Evolutionary conservation across 2,797 vertebrate species (phyloP).

Genomic region (Melanotaenia trifasciata): DNA sequence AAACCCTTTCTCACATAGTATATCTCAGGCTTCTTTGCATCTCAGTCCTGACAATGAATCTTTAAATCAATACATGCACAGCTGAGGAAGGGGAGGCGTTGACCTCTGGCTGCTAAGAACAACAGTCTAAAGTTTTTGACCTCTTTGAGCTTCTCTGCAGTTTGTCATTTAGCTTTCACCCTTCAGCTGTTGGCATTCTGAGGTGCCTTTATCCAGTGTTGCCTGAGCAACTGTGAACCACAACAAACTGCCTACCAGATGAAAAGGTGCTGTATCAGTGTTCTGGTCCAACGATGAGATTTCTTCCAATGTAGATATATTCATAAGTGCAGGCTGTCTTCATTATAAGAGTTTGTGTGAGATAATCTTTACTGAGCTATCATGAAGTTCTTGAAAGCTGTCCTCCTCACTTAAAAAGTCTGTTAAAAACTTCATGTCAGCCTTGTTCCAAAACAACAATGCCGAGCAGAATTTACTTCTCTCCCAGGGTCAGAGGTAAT

Average conservation of each 20-base stretch:
- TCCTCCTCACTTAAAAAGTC: constrained; percentile 19
- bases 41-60: constrained; percentile 49
- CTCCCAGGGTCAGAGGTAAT: constrained; percentile 16
- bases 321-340: constrained; percentile 7
- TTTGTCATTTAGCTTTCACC: constrained; percentile 37
- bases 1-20: background rate
- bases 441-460: constrained; percentile 14
- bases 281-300: constrained; percentile 1
- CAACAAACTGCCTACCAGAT: constrained; percentile 9
- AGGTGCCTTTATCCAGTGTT: constrained; percentile 27
- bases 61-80: constrained; percentile 58
- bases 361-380: background rate
- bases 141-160: constrained; percentile 40
- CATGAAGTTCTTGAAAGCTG: background rate
- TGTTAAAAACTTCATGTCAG: background rate
- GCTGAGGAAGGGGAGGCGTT: constrained; percentile 50
- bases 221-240: constrained; percentile 22
- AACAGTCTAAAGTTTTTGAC: constrained; percentile 45
- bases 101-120: constrained; percentile 72
- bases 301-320: constrained; percentile 23
- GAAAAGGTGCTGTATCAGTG: constrained; percentile 12
- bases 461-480: constrained; percentile 5
- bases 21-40: background rate
- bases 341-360: constrained; percentile 3
- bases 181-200: constrained; percentile 54